phyloP scores from a whole-genome alignment of 1,140 invertebrate species.

The Drosophila micromelanica region DNA sequence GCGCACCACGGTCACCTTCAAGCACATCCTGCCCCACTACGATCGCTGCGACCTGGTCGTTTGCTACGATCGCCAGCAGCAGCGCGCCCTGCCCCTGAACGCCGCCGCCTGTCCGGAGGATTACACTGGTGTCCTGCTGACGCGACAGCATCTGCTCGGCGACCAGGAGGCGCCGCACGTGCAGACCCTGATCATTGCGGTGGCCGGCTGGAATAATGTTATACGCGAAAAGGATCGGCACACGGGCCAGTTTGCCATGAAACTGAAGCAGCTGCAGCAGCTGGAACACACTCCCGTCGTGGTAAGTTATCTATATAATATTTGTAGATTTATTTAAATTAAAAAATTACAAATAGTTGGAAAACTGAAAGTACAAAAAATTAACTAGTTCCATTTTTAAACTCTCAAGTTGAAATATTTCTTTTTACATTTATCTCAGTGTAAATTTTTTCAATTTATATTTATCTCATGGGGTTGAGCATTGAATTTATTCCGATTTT shows the following conservation, averaged over 20 bases:
- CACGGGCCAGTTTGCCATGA: slow-evolving; percentile 84
- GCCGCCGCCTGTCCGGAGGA: slow-evolving; percentile 52
- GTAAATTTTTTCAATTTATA: no score
- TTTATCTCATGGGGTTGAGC: no score
- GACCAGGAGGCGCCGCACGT: slow-evolving; percentile 44
- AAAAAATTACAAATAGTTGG: no score
- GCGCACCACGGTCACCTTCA: slow-evolving; percentile 53
- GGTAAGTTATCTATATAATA: no score
- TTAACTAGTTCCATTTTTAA: no score
- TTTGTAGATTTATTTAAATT: no score
- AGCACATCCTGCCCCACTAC: slow-evolving; percentile 87
- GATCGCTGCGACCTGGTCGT: slow-evolving; percentile 83
- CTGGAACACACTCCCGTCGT: slow-evolving; percentile 86
- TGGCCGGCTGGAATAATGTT: slow-evolving; percentile 83
- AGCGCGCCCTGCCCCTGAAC: slow-evolving; percentile 30
- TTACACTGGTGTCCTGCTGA: slow-evolving; percentile 66
- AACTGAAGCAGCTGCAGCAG: slow-evolving; percentile 86
- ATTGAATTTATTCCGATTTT: no score
- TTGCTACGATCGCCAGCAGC: slow-evolving; percentile 66
- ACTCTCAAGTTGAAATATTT: no score
- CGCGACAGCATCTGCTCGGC: slow-evolving; percentile 81
- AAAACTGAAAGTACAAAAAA: no score
- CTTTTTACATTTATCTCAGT: no score
- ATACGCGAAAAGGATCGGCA: slow-evolving; percentile 77
- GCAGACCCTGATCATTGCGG: slow-evolving; percentile 84